phyloP scores from a whole-genome alignment of 2,113 vertebrate genomes.

The Telmatochromis sp. region DNA sequence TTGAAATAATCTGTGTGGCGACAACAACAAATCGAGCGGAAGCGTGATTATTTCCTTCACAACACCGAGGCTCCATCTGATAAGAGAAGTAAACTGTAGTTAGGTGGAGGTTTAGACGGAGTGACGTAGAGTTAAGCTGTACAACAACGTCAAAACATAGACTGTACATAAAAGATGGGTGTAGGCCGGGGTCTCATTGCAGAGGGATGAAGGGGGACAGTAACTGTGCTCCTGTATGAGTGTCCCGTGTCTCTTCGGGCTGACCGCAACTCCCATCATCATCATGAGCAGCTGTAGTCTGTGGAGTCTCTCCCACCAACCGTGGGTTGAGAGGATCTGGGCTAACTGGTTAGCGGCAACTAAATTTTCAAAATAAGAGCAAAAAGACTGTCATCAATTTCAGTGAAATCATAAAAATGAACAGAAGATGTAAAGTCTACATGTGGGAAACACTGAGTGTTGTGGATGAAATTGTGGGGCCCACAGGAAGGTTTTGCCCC shows the following conservation, averaged over 20 bases:
- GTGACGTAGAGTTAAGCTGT: background rate
- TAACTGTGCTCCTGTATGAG: background rate
- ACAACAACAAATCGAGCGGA: background rate
- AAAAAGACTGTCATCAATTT: background rate
- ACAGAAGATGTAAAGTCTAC: background rate
- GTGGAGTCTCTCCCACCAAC: fast-evolving
- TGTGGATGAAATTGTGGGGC: background rate
- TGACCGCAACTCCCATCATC: background rate
- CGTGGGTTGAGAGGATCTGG: fast-evolving
- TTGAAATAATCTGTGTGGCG: background rate
- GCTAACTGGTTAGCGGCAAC: background rate
- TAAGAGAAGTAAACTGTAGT: background rate
- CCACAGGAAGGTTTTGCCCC: background rate
- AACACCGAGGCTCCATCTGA: background rate
- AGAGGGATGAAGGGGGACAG: background rate
- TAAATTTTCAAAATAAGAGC: background rate
- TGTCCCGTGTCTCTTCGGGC: background rate
- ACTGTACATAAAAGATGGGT: background rate
- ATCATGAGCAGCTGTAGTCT: background rate
- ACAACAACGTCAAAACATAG: background rate
- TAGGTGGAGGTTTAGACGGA: background rate
- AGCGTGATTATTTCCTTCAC: background rate
- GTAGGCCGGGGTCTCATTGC: background rate
- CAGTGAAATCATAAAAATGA: background rate
- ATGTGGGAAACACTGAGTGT: background rate